These are phyloP conservation scores for Nephrotoma flavescens DNA, from an alignment of 2,888 invertebrate species.

Conservation along the genomic window DNA sequence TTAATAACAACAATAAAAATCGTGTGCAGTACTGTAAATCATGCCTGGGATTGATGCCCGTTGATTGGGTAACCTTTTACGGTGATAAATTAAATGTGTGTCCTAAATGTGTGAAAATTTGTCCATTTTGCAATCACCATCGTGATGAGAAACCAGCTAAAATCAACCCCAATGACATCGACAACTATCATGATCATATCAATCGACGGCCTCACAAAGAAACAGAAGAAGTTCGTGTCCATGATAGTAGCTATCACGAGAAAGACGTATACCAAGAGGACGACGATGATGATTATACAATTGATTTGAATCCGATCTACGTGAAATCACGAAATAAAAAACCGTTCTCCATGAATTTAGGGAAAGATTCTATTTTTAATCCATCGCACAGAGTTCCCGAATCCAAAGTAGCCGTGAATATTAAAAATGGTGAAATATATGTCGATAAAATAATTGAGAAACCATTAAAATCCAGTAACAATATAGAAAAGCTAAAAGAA, in stretches of 20 bases:
- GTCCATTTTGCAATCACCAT: neutral
- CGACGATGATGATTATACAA: slow-evolving; percentile 6
- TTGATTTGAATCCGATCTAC: slow-evolving; percentile 11
- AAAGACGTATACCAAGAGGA: slow-evolving; percentile 6
- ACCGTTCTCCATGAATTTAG: slow-evolving; percentile 17
- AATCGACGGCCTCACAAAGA: neutral
- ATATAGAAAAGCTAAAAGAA: neutral
- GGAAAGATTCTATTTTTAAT: slow-evolving; percentile 24
- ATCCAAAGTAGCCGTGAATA: slow-evolving; percentile 3
- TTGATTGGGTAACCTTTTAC: neutral
- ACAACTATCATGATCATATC: neutral
- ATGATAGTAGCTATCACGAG: neutral
- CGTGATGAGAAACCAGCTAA: neutral
- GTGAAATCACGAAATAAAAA: neutral
- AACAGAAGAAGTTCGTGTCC: neutral
- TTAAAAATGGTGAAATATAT: slow-evolving; percentile 4
- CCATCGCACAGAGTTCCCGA: slow-evolving; percentile 15
- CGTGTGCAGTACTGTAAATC: neutral
- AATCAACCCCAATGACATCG: neutral
- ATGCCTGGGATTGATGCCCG: neutral
- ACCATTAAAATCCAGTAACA: slow-evolving; percentile 10
- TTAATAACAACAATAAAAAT: neutral
- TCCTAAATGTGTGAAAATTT: neutral
- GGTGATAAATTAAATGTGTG: neutral
- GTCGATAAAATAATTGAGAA: slow-evolving; percentile 20